phyloP scores from a whole-genome alignment of 1,140 invertebrate species.

The Cheumatopsyche charites region DNA sequence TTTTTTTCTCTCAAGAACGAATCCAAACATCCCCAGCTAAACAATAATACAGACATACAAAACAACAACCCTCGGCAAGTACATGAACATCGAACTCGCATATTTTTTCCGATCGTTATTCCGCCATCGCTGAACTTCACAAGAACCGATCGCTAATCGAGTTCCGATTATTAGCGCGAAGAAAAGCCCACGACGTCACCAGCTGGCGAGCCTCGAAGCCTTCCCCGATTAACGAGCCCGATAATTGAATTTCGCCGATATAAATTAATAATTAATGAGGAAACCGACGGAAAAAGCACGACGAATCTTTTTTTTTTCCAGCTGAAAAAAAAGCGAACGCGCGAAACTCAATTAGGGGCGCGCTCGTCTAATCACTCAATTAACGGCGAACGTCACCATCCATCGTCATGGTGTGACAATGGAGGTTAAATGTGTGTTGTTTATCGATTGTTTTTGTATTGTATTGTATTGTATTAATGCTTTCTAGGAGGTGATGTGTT shows the following conservation, averaged over 20 bases:
- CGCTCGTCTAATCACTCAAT: slow-evolving; percentile 20
- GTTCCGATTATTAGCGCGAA: slow-evolving; percentile 7
- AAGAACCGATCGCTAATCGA: not conserved
- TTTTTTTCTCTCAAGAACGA: too few relatives aligned
- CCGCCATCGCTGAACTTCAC: too few relatives aligned
- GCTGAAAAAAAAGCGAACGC: slow-evolving; percentile 10
- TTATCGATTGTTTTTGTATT: not conserved
- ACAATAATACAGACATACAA: too few relatives aligned
- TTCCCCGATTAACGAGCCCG: slow-evolving; percentile 1
- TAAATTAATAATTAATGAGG: slow-evolving; percentile 47
- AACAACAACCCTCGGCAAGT: too few relatives aligned
- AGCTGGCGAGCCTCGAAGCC: not conserved
- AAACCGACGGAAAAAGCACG: slow-evolving; percentile 36
- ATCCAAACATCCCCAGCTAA: too few relatives aligned
- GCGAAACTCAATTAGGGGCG: slow-evolving; percentile 9
- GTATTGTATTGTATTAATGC: too few relatives aligned
- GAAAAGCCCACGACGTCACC: not conserved
- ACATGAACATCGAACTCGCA: too few relatives aligned
- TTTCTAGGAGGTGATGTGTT: too few relatives aligned
- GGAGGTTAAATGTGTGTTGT: not conserved
- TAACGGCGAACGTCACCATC: slow-evolving; percentile 14
- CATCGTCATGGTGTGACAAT: slow-evolving; percentile 3
- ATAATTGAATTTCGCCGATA: slow-evolving; percentile 44
- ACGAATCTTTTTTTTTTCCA: too few relatives aligned
- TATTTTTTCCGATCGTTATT: not conserved